Conservation (phyloP, 2,113 vertebrate genomes). For the Craseonycteris thonglongyai region DNA sequence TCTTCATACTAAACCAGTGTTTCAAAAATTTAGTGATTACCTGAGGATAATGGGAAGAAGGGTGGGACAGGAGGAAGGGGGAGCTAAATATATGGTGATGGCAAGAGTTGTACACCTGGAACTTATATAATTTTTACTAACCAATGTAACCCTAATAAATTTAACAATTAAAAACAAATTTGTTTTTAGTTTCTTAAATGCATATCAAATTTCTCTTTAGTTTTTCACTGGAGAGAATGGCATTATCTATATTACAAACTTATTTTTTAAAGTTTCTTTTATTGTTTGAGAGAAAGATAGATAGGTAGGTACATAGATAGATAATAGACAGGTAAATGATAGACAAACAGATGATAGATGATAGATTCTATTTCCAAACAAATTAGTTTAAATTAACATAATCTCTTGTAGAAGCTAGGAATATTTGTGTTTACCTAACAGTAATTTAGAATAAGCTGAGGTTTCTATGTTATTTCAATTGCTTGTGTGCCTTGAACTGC, state of each 20-base stretch:
- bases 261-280: too few relatives aligned
- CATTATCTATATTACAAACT: neutral
- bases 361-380: neutral
- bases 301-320: too few relatives aligned
- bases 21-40: neutral
- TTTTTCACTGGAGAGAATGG: neutral
- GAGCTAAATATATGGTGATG: too few relatives aligned
- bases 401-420: neutral
- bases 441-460: neutral
- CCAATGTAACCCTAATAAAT: too few relatives aligned
- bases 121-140: too few relatives aligned
- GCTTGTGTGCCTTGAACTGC: neutral
- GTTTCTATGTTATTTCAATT: neutral
- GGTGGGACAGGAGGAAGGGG: too few relatives aligned
- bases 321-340: too few relatives aligned
- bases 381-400: neutral
- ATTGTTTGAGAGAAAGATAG: too few relatives aligned
- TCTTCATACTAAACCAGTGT: neutral
- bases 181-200: neutral
- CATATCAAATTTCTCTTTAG: neutral
- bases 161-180: too few relatives aligned
- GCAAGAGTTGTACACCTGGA: too few relatives aligned
- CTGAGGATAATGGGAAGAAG: too few relatives aligned
- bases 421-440: neutral
- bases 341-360: too few relatives aligned